Evolutionary conservation across 2,113 vertebrate species (phyloP), one percentile per base, ranked within the genome.

Genomic region (Sakesphorus luctuosus): DNA sequence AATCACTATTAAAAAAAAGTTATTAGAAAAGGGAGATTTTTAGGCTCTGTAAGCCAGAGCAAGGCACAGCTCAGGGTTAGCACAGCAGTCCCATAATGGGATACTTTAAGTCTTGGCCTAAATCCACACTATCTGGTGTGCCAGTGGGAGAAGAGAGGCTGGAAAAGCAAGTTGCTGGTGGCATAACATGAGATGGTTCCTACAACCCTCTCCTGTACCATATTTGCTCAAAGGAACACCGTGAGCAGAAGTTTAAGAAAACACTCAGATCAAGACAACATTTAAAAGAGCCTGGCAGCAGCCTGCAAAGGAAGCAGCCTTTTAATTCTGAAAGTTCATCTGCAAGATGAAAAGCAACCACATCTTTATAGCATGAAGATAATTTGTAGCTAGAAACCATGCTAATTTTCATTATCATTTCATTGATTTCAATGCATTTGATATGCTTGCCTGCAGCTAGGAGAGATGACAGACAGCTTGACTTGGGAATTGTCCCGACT

Each of bases 241-340:
- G 33, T 8, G 47, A 87, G 52, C 55, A 91, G 29, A 71, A 71
- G 65, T 75, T 89, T n/a, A 59, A 49, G 59, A 61, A 80, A 83
- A 53, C 18, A n/a, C 16, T 59, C 50, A 94, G 69, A 91, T 72
- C 53, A 82, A 82, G 75, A 63, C 2, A 19, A 81, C n/a, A 33
- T 73, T 63, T 4, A 73, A 92, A 90, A 44, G 40, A 75, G 65
- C 61, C 53, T 43, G 24, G 19, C 28, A 73, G 33, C 55, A 33
- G 55, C 59, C 62, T 75, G 80, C 29, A 68, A 89, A 92, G 50
- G 65, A 90, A 93, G 44, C 1, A 10, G 38, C 80, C 59, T 90
- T 94, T 94, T 84, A 47, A 87, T 95, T 96, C 72, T 66, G 24
- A 28, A 88, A 89, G 71, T 81, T 94, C 62, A 91, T 58, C 79